phyloP scores from a whole-genome alignment of 2,888 invertebrate species.

The Proisotoma minuta region DNA sequence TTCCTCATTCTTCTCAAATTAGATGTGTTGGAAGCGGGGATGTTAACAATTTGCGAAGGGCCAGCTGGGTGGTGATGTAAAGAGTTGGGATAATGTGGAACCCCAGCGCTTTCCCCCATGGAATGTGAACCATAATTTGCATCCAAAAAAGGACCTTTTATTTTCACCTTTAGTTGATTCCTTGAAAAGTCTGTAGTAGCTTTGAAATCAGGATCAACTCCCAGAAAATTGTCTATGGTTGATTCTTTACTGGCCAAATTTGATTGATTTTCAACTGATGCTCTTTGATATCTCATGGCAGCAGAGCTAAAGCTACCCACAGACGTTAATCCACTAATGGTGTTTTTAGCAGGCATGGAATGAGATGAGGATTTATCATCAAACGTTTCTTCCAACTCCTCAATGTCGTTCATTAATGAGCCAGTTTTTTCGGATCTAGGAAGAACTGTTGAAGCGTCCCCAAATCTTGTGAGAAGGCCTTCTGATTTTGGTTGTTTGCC shows the following conservation, averaged over 20 bases:
- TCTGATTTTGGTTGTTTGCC: too few species aligned
- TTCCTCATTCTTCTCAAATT: slow-evolving; percentile 81
- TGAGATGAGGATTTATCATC: slow-evolving; percentile 53
- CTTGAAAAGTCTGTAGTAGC: slow-evolving; percentile 59
- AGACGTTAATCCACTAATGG: too few species aligned
- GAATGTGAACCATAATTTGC: slow-evolving; percentile 58
- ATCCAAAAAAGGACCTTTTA: slow-evolving; percentile 78
- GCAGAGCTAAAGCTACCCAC: too few species aligned
- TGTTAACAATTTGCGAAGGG: not conserved
- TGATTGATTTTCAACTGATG: too few species aligned
- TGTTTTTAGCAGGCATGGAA: not conserved
- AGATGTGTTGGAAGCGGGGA: slow-evolving; percentile 54
- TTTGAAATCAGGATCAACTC: not conserved
- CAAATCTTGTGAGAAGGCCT: slow-evolving; percentile 25
- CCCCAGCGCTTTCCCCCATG: slow-evolving; percentile 7
- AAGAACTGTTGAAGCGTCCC: slow-evolving; percentile 25
- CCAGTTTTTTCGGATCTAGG: slow-evolving; percentile 6
- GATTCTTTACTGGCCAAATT: not conserved
- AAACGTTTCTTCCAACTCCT: slow-evolving; percentile 72
- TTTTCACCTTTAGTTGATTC: slow-evolving; percentile 83
- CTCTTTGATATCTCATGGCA: too few species aligned
- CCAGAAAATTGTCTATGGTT: not conserved
- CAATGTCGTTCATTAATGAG: slow-evolving; percentile 49
- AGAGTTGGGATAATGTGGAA: slow-evolving; percentile 7
- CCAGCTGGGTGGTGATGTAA: slow-evolving; percentile 5